Conservation (phyloP, 2,797 vertebrate species). For the Pangasius sanitwongsei region DNA sequence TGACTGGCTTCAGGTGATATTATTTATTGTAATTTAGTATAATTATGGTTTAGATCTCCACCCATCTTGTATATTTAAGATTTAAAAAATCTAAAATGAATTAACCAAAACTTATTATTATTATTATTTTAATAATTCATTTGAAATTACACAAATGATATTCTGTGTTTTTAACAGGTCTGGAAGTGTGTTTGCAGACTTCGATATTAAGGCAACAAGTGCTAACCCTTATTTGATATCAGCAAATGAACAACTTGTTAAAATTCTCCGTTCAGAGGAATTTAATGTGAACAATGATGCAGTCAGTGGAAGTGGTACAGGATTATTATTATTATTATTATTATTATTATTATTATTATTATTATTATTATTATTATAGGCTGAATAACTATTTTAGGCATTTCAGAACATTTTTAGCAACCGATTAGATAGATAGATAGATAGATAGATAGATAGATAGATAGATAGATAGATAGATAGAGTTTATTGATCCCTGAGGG, state of each 20-base stretch:
- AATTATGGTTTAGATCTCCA: not conserved
- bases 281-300: not conserved
- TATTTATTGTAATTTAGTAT: not conserved
- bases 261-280: not conserved
- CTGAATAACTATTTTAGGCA: not conserved
- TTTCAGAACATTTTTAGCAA: too few species aligned
- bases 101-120: too few species aligned
- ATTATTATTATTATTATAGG: not conserved
- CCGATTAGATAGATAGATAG: too few species aligned
- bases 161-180: not conserved
- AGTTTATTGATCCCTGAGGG: too few species aligned
- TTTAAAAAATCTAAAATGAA: too few species aligned
- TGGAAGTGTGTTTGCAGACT: not conserved
- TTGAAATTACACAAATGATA: not conserved
- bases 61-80: not conserved
- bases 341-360: not conserved
- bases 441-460: too few species aligned
- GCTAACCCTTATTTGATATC: not conserved
- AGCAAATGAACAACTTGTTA: not conserved
- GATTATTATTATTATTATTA: not conserved
- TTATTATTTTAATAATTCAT: too few species aligned
- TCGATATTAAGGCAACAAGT: not conserved
- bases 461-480: too few species aligned
- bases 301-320: not conserved
- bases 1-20: slow-evolving; percentile 4